phyloP scores from a whole-genome alignment of 1,140 invertebrate species.

The Uloborus diversus region DNA sequence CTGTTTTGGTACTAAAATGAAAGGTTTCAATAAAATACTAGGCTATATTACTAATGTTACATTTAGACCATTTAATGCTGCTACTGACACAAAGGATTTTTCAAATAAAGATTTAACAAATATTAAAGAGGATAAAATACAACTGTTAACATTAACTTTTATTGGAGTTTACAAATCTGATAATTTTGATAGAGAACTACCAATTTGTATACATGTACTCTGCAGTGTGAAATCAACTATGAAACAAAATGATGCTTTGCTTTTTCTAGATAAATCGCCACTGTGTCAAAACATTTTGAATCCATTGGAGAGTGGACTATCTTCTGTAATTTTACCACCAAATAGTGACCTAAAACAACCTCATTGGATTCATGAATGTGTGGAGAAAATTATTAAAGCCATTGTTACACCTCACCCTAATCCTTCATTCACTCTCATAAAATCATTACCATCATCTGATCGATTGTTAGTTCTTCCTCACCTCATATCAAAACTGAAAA shows the following conservation, averaged over 20 bases:
- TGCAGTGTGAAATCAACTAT: conserved; percentile 11
- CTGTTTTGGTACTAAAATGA: conserved; percentile 22
- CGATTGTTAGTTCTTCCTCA: conserved; percentile 4
- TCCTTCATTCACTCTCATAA: conserved; percentile 17
- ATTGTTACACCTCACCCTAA: conserved; percentile 24
- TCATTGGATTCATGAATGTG: background rate
- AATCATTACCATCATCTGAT: conserved; percentile 16
- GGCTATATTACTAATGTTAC: conserved; percentile 28
- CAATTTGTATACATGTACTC: conserved; percentile 14
- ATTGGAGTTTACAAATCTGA: background rate
- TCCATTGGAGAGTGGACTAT: conserved; percentile 13
- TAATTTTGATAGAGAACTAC: conserved; percentile 4
- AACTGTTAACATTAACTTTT: conserved; percentile 16
- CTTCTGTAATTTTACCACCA: background rate
- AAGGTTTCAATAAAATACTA: conserved; percentile 18
- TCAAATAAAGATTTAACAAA: background rate
- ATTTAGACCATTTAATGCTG: background rate
- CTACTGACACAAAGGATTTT: background rate
- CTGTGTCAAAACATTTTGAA: conserved; percentile 26
- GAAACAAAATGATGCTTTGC: conserved; percentile 36
- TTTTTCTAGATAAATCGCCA: conserved; percentile 4
- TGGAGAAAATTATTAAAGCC: conserved; percentile 16
- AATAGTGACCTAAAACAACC: background rate
- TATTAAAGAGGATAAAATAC: background rate
- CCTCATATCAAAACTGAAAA: conserved; percentile 14